These are phyloP conservation scores for Sceloporus undulatus DNA, from an alignment of 2,113 vertebrate species.

Conservation along the genomic window DNA sequence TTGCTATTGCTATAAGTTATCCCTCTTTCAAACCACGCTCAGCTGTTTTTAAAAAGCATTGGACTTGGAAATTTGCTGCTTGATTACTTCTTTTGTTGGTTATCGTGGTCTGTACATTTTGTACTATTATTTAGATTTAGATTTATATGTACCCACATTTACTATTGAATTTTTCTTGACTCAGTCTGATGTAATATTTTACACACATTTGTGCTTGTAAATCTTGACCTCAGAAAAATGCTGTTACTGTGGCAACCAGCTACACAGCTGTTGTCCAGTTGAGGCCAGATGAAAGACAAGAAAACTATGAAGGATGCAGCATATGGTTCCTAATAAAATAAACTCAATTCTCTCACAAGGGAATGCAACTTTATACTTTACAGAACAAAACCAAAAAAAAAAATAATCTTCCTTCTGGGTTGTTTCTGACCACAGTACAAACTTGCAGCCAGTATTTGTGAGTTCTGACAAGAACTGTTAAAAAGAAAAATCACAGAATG, in stretches of 20 bases:
- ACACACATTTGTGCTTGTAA: neutral
- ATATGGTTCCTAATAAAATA: neutral
- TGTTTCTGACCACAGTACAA: neutral
- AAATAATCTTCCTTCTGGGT: neutral
- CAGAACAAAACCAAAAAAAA: neutral
- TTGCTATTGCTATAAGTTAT: no score
- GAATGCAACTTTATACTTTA: neutral
- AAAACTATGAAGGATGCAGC: neutral
- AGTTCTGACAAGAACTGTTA: neutral
- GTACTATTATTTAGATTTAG: neutral
- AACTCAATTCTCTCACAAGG: neutral
- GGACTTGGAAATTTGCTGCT: neutral
- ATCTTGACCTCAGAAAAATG: neutral
- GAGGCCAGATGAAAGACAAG: neutral
- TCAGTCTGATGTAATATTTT: neutral
- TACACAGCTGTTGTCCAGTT: neutral
- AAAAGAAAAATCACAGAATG: neutral
- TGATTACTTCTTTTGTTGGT: neutral
- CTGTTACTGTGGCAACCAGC: constrained; percentile 15
- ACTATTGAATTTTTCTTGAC: neutral
- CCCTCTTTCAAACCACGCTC: neutral
- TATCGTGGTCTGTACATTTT: neutral
- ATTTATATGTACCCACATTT: neutral
- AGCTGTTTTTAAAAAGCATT: neutral
- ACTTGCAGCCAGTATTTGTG: neutral